A percentile compares a stretch with the other conserved stretches of the same genome.
Evolutionary conservation across 2,888 invertebrate genomes (phyloP).

Genomic region (Zhuqinia jingwanae): DNA sequence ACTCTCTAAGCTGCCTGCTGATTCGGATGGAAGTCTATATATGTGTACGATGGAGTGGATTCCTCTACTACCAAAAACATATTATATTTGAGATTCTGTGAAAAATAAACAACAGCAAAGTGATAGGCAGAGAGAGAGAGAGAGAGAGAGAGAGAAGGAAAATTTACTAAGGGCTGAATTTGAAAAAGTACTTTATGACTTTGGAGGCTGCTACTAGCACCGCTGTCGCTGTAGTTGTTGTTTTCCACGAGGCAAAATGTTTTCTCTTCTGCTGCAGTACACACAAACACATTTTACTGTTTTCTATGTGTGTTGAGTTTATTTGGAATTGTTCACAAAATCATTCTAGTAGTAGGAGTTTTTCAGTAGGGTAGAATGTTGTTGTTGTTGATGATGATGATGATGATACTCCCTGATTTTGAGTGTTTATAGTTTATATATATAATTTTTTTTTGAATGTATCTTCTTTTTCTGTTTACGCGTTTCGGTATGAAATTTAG

Average conservation of each 20-base stretch:
- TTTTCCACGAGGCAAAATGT: not conserved
- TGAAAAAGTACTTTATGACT: constrained; percentile 69
- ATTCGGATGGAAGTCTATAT: constrained; percentile 35
- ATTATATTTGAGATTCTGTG: constrained; percentile 1
- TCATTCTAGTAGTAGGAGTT: no score
- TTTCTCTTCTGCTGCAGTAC: constrained; percentile 27
- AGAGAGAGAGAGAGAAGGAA: constrained; percentile 8
- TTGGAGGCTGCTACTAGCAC: constrained; percentile 52
- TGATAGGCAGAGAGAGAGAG: constrained; percentile 3
- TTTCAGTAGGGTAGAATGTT: no score
- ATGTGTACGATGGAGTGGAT: constrained; percentile 11
- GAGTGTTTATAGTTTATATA: no score
- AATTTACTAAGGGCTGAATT: constrained; percentile 67
- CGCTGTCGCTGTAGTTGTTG: not conserved
- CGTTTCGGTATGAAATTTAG: no score
- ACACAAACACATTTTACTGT: not conserved
- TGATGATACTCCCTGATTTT: no score
- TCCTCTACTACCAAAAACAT: not conserved
- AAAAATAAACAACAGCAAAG: constrained; percentile 14
- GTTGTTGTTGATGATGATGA: no score
- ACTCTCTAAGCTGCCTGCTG: constrained; percentile 20
- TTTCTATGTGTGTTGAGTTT: no score
- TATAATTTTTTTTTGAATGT: no score
- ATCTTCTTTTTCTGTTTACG: no score
- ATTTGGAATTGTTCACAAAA: no score